Conservation (phyloP, 1,140 invertebrate species). For the Calliopsis andreniformis region DNA sequence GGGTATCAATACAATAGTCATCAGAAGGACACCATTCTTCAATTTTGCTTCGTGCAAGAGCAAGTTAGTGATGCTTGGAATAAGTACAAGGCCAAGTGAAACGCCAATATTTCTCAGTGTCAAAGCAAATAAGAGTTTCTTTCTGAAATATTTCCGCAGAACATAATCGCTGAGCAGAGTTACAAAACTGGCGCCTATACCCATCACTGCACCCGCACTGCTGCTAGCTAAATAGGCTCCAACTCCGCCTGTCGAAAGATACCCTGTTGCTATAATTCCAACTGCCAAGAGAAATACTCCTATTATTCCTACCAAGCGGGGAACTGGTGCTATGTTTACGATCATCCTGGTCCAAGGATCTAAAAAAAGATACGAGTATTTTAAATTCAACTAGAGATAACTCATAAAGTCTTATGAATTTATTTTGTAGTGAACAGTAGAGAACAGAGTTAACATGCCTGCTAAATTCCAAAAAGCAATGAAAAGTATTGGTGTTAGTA, state of each 20-base stretch:
- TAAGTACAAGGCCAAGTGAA: constrained; percentile 65
- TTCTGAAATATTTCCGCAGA: constrained; percentile 70
- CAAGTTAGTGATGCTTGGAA: constrained; percentile 64
- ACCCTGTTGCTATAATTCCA: constrained; percentile 73
- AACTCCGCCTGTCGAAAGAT: constrained; percentile 73
- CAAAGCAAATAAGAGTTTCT: constrained; percentile 60
- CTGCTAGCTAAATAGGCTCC: constrained; percentile 73
- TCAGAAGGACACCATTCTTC: constrained; percentile 65
- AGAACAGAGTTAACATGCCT: constrained; percentile 51
- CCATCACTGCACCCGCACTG: constrained; percentile 77
- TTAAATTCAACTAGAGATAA: no score
- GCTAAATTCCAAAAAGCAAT: constrained; percentile 79
- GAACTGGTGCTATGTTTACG: constrained; percentile 81
- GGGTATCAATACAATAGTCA: constrained; percentile 68
- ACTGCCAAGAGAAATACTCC: constrained; percentile 71
- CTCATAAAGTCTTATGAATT: no score
- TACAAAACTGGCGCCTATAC: constrained; percentile 74
- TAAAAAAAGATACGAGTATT: constrained; percentile 39
- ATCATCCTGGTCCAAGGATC: constrained; percentile 83
- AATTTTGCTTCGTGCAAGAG: constrained; percentile 59
- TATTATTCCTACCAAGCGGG: constrained; percentile 79
- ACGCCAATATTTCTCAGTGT: constrained; percentile 67
- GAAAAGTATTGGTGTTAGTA: constrained; percentile 82
- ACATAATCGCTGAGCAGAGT: constrained; percentile 69
- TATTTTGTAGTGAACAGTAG: no score